A percentile compares a stretch with the other conserved stretches of the same genome.
Evolutionary conservation across 1,140 invertebrate species (phyloP).

Genomic region (Procambarus clarkii): DNA sequence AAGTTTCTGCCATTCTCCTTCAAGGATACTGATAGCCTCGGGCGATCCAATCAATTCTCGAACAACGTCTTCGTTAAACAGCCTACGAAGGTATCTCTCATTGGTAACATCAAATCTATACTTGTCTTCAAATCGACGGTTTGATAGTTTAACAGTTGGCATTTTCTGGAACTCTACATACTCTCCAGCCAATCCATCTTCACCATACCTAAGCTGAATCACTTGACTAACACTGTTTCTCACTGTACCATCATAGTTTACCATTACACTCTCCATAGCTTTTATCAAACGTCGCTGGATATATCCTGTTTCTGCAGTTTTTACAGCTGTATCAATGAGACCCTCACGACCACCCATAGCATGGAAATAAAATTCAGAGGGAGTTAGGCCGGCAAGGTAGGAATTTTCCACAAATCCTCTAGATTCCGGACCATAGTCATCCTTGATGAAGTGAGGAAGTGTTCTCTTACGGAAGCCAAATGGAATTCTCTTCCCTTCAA

Average conservation of each 20-base stretch:
- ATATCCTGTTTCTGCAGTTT: constrained; percentile 99
- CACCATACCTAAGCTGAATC: constrained; percentile 89
- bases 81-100: constrained; percentile 90
- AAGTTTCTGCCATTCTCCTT: constrained; percentile 97
- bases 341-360: constrained; percentile 99
- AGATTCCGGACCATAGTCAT: constrained; percentile 99
- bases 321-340: constrained; percentile 99
- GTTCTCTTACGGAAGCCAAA: constrained; percentile 99
- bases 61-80: constrained; percentile 96
- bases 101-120: constrained; percentile 98
- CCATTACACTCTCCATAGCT: constrained; percentile 99
- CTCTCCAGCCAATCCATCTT: constrained; percentile 82
- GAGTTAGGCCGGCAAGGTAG: constrained; percentile 98
- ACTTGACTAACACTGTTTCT: constrained; percentile 96
- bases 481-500: constrained; percentile 99
- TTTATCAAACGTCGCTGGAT: constrained; percentile 99
- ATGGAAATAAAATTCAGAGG: constrained; percentile 99
- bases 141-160: constrained; percentile 96
- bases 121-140: constrained; percentile 95
- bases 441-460: constrained; percentile 99
- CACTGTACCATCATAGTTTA: constrained; percentile 97
- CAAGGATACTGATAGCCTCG: constrained; percentile 92
- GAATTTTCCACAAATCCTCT: constrained; percentile 99
- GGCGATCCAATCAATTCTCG: constrained; percentile 94
- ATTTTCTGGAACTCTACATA: constrained; percentile 85